Evolutionary conservation across 2,797 vertebrate species (phyloP).

Genomic region (Peromyscus attwateri): DNA sequence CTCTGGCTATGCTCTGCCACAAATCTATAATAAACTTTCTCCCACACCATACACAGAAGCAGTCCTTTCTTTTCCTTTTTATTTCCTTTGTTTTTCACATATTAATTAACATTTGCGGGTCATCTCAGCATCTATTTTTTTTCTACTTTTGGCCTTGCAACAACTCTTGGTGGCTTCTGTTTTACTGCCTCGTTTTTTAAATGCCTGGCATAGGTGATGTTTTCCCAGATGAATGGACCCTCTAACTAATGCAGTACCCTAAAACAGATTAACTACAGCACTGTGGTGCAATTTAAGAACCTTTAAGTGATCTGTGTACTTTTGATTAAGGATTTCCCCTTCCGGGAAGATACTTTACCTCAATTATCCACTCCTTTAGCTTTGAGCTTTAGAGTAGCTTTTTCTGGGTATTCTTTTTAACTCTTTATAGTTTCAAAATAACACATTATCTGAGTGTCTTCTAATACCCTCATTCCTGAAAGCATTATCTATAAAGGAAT

Average conservation of each 20-base stretch:
- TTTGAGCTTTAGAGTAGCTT: not conserved
- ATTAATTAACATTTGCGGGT: not conserved
- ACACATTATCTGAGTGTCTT: not conserved
- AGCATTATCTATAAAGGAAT: not conserved
- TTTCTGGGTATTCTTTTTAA: not conserved
- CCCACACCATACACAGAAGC: not conserved
- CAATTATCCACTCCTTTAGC: slow-evolving; percentile 20
- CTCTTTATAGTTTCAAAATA: not conserved
- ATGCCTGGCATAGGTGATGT: not conserved
- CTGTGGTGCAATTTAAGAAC: slow-evolving; percentile 8
- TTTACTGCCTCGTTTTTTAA: not conserved
- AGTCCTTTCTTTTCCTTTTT: not conserved
- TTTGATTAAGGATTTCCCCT: not conserved
- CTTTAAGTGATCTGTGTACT: not conserved
- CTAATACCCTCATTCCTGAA: not conserved
- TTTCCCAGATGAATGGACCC: not conserved
- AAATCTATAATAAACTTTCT: not conserved
- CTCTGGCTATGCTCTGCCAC: not conserved
- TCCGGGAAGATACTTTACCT: not conserved
- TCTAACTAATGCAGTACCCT: not conserved
- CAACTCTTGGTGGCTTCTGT: not conserved
- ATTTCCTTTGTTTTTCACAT: not conserved
- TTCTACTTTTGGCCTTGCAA: not conserved
- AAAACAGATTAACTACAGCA: not conserved
- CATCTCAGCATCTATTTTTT: not conserved